Evolutionary conservation across 2,797 vertebrate species (phyloP).

Genomic region (Threskiornis aethiopicus): DNA sequence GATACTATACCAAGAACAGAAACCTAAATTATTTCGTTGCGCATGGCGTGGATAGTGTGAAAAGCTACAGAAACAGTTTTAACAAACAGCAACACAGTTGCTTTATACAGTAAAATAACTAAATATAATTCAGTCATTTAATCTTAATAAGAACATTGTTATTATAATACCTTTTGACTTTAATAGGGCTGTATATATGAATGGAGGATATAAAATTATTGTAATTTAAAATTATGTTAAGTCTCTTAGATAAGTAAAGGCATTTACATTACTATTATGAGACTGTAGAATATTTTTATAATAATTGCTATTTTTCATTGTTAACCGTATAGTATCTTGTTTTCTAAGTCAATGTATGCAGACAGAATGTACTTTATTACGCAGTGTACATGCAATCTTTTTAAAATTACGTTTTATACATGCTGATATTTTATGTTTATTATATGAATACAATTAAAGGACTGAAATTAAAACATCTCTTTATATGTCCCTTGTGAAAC

Average conservation of each 20-base stretch:
- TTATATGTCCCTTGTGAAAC: slow-evolving; percentile 32
- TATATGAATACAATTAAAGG: slow-evolving; percentile 58
- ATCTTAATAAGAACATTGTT: slow-evolving; percentile 72
- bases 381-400: slow-evolving; percentile 47
- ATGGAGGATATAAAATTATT: slow-evolving; percentile 64
- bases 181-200: slow-evolving; percentile 70
- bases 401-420: slow-evolving; percentile 64
- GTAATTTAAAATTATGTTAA: slow-evolving; percentile 75
- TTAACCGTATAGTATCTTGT: slow-evolving; percentile 71
- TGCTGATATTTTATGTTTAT: slow-evolving; percentile 60
- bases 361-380: slow-evolving; percentile 57
- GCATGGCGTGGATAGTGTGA: not conserved
- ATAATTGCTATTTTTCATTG: slow-evolving; percentile 76
- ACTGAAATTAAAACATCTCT: slow-evolving; percentile 47
- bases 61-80: slow-evolving; percentile 47
- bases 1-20: not conserved
- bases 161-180: slow-evolving; percentile 71
- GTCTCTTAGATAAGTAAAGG: slow-evolving; percentile 70
- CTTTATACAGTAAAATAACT: slow-evolving; percentile 49
- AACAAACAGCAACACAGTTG: slow-evolving; percentile 51
- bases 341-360: slow-evolving; percentile 70
- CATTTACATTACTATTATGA: slow-evolving; percentile 69
- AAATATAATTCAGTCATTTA: slow-evolving; percentile 73
- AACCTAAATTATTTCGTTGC: slow-evolving; percentile 13
- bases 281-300: slow-evolving; percentile 74